Evolutionary conservation across 1,140 invertebrate species (phyloP).

Genomic region (Rhagoletis zephyria): DNA sequence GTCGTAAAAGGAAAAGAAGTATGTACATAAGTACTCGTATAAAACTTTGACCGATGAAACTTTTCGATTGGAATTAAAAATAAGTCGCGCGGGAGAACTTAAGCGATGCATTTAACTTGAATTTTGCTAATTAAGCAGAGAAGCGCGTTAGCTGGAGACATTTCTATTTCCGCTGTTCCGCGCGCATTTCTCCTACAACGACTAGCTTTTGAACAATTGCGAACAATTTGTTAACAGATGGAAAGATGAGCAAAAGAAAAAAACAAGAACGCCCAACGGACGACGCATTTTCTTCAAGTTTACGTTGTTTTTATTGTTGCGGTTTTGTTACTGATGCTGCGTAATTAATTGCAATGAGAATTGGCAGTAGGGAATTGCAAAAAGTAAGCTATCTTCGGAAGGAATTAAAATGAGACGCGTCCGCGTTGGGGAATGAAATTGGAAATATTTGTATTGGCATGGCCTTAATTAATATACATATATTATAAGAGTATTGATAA

Average conservation of each 20-base stretch:
- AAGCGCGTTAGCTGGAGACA: background rate
- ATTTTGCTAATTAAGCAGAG: conserved; percentile 55
- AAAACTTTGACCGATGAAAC: conserved; percentile 52
- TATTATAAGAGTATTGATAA: background rate
- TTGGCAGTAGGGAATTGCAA: conserved; percentile 13
- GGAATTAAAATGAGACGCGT: conserved; percentile 41
- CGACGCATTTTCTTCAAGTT: background rate
- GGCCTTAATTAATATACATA: conserved; percentile 23
- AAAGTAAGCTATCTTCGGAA: background rate
- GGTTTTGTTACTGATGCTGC: conserved; percentile 42
- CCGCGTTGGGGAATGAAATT: background rate
- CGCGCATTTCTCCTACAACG: background rate
- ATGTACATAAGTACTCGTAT: background rate
- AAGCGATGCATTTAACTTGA: conserved; percentile 58
- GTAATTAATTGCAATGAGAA: conserved; percentile 52
- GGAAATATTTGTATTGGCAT: background rate
- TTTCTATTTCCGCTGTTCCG: background rate
- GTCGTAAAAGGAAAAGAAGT: background rate
- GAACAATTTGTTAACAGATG: background rate
- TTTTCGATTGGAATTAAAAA: conserved; percentile 53
- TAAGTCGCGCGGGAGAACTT: conserved; percentile 57
- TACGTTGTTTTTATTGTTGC: background rate
- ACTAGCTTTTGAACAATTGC: background rate
- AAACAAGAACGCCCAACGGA: background rate
- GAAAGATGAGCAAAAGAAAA: background rate